These are phyloP conservation scores for Tenebrio molitor DNA, from an alignment of 1,140 invertebrate genomes.

Conservation along the genomic window DNA sequence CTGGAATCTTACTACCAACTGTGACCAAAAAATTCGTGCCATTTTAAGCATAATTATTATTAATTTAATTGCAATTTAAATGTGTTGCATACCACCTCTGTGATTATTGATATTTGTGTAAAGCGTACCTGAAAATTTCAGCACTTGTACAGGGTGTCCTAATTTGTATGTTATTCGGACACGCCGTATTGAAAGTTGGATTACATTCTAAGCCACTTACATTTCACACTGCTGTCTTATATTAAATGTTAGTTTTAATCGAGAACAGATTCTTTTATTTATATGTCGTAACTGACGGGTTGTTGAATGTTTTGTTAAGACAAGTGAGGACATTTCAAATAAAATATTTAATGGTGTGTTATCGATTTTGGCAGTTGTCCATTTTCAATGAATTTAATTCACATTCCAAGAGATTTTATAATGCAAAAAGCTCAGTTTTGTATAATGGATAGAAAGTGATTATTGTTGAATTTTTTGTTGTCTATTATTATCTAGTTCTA, in stretches of 20 bases:
- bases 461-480: constrained; percentile 27
- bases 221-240: constrained; percentile 37
- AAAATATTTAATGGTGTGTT: constrained; percentile 36
- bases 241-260: constrained; percentile 32
- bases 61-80: constrained; percentile 39
- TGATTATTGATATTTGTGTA: constrained; percentile 44
- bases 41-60: constrained; percentile 40
- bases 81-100: constrained; percentile 40
- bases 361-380: constrained; percentile 35
- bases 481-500: constrained; percentile 21
- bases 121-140: constrained; percentile 37
- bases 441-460: constrained; percentile 24
- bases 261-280: constrained; percentile 11
- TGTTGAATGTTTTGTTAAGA: constrained; percentile 37
- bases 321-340: constrained; percentile 27
- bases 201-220: constrained; percentile 30
- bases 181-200: constrained; percentile 1
- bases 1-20: constrained; percentile 26
- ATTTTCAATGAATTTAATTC: constrained; percentile 25
- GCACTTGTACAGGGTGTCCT: background rate
- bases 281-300: constrained; percentile 37
- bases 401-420: constrained; percentile 38
- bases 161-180: background rate
- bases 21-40: constrained; percentile 46
- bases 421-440: constrained; percentile 30